Percentiles rank a stretch among this genome's conserved stretches.
phyloP scores from a whole-genome alignment of 1,140 invertebrate species.

The Lasioglossum albipes region DNA sequence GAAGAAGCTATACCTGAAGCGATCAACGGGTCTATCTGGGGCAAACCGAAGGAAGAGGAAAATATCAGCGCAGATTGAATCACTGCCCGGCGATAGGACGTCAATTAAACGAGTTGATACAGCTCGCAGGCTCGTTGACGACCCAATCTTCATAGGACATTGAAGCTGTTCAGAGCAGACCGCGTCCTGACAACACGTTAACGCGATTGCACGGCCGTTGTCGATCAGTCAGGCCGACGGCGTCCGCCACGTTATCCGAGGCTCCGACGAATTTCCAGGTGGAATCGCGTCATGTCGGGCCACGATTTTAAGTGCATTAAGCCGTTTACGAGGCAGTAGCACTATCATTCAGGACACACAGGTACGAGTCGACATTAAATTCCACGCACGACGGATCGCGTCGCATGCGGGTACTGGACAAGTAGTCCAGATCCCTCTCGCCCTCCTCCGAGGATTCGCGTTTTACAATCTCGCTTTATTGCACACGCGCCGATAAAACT shows the following conservation, averaged over 20 bases:
- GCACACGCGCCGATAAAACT: slow-evolving; percentile 37
- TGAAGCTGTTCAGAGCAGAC: not conserved
- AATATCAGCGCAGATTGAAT: not conserved
- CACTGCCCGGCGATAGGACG: not conserved
- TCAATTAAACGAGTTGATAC: slow-evolving; percentile 2
- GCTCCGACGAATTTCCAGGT: slow-evolving; percentile 39
- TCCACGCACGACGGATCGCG: slow-evolving; percentile 46
- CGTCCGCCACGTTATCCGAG: not conserved
- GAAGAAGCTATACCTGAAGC: not conserved
- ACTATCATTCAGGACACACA: slow-evolving; percentile 40
- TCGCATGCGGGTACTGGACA: slow-evolving; percentile 50
- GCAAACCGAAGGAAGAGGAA: not conserved
- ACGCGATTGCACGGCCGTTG: slow-evolving; percentile 37
- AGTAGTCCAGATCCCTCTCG: slow-evolving; percentile 26
- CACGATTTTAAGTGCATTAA: slow-evolving; percentile 49
- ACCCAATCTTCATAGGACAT: slow-evolving; percentile 21
- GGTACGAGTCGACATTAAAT: slow-evolving; percentile 52
- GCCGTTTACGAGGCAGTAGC: slow-evolving; percentile 41
- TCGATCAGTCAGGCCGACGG: not conserved
- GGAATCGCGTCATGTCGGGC: slow-evolving; percentile 41
- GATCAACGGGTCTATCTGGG: not conserved
- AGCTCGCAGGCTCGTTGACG: not conserved
- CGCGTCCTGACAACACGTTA: slow-evolving; percentile 39
- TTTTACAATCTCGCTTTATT: slow-evolving; percentile 38
- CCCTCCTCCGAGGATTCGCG: not conserved